A percentile compares a stretch with the other conserved stretches of the same genome.
Evolutionary conservation across 2,888 invertebrate species (phyloP).

Genomic region (Doris montereyensis): DNA sequence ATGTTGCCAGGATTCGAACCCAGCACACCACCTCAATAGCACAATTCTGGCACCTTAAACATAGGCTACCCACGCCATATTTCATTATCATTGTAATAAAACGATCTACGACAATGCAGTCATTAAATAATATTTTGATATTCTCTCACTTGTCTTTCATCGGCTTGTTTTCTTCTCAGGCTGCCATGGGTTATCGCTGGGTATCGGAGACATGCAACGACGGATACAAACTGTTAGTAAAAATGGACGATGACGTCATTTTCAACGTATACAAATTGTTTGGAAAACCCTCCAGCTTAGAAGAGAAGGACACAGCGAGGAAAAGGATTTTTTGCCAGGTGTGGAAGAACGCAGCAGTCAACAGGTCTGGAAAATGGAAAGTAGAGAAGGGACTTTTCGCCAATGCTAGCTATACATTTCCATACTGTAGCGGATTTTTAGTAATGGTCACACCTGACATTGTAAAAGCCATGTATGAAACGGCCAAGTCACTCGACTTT

Average conservation of each 20-base stretch:
- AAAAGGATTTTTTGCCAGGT: slow-evolving; percentile 26
- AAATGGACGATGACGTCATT: slow-evolving; percentile 40
- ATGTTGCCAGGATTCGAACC: background rate
- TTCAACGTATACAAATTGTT: slow-evolving; percentile 30
- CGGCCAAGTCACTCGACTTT: slow-evolving; percentile 24
- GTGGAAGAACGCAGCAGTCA: slow-evolving; percentile 28
- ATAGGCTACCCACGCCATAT: no score
- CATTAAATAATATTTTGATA: no score
- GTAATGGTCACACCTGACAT: slow-evolving; percentile 30
- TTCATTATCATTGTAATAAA: no score
- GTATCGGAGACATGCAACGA: slow-evolving; percentile 4
- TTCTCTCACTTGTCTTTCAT: background rate
- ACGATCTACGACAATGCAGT: no score
- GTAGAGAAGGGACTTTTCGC: slow-evolving; percentile 26
- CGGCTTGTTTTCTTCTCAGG: slow-evolving; percentile 17
- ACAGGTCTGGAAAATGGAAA: slow-evolving; percentile 38
- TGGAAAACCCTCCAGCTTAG: background rate
- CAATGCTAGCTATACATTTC: slow-evolving; percentile 30
- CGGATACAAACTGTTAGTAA: slow-evolving; percentile 23
- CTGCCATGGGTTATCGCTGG: slow-evolving; percentile 40
- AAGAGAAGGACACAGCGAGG: background rate
- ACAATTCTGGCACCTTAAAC: no score
- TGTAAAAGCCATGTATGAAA: slow-evolving; percentile 24
- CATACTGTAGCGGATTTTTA: slow-evolving; percentile 38
- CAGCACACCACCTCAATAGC: no score